phyloP scores from a whole-genome alignment of 1,140 invertebrate species.

The Metopolophium dirhodum region DNA sequence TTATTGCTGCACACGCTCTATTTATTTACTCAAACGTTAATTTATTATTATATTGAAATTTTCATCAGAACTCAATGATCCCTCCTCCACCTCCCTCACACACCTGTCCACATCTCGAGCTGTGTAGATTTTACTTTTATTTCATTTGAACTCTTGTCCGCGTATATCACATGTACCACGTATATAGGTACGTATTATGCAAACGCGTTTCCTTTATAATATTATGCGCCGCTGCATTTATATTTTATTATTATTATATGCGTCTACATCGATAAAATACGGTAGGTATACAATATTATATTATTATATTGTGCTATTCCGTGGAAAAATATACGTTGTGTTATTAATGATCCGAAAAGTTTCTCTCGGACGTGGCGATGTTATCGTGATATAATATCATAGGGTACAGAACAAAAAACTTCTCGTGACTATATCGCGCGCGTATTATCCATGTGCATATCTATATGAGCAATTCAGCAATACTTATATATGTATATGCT shows the following conservation, averaged over 20 bases:
- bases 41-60: neutral
- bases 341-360: conserved; percentile 27
- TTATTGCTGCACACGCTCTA: neutral
- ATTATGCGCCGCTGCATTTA: neutral
- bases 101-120: neutral
- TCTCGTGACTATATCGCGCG: neutral
- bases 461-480: neutral
- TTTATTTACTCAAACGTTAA: neutral
- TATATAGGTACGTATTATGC: neutral
- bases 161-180: neutral
- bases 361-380: neutral
- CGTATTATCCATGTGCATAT: neutral
- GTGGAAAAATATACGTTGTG: neutral
- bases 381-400: conserved; percentile 15
- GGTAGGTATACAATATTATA: neutral
- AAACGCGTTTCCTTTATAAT: neutral
- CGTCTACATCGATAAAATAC: too few species aligned
- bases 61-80: neutral
- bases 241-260: neutral
- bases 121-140: neutral
- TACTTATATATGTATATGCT: too few species aligned
- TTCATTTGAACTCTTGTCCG: neutral
- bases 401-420: neutral
- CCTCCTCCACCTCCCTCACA: too few species aligned
- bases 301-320: neutral